These are phyloP conservation scores for Acipenser oxyrinchus DNA, from an alignment of 2,797 vertebrate genomes.

Conservation along the genomic window DNA sequence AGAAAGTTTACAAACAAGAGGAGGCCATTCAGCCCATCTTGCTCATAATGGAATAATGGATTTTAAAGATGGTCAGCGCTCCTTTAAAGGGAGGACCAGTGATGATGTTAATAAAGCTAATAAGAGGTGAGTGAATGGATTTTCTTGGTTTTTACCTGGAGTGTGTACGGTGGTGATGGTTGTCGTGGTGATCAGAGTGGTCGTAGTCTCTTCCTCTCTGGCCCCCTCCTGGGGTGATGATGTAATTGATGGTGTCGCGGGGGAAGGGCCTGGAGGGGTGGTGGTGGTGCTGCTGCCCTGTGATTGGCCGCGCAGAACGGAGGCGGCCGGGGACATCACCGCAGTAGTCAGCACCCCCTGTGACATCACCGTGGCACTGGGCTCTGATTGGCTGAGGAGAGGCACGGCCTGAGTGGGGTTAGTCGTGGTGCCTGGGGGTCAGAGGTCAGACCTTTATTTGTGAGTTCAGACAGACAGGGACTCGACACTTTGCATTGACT, in stretches of 20 bases:
- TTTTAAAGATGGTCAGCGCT: too few species aligned
- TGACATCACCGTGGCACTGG: conserved; percentile 50
- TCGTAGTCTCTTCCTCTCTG: conserved; percentile 77
- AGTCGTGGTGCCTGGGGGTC: conserved; percentile 60
- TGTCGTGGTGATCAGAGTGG: conserved; percentile 84
- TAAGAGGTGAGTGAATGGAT: too few species aligned
- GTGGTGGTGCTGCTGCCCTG: conserved; percentile 14
- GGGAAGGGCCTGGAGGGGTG: conserved; percentile 4
- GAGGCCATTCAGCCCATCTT: too few species aligned
- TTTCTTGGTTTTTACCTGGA: conserved; percentile 58
- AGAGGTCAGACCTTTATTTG: too few species aligned
- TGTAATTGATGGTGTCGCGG: conserved; percentile 24
- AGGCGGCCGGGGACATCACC: conserved; percentile 48
- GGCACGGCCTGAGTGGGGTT: conserved; percentile 63
- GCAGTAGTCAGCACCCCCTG: conserved; percentile 65
- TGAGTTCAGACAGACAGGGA: too few species aligned
- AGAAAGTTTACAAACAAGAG: too few species aligned
- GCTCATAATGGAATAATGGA: too few species aligned
- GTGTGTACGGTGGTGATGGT: conserved; percentile 86
- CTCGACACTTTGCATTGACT: too few species aligned
- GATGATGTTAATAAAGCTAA: too few species aligned
- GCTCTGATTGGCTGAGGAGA: conserved; percentile 41
- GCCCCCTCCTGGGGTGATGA: conserved; percentile 53
- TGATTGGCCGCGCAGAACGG: conserved; percentile 35
- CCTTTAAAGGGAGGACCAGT: too few species aligned